Conservation (phyloP, 92 coral and sea anemone species). For the Palythoa caribaeorum region DNA sequence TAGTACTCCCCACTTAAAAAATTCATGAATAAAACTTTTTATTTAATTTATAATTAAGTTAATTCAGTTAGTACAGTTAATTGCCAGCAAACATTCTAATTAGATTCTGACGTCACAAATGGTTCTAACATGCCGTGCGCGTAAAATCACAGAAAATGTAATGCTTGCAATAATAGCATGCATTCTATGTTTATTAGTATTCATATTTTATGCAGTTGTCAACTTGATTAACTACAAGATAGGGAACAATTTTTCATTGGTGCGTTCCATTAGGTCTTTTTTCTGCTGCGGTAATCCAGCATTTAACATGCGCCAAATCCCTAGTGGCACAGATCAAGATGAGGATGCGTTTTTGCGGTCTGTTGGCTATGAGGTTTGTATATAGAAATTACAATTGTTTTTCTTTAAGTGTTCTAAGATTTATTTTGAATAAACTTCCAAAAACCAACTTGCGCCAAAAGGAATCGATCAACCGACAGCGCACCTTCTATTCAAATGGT, state of each 20-base stretch:
- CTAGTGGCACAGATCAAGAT: constrained; percentile 47
- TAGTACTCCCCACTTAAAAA: too few species aligned
- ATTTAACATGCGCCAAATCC: constrained; percentile 60
- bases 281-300: constrained; percentile 33
- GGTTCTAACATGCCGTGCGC: not conserved
- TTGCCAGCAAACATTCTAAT: not conserved
- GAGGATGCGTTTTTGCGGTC: constrained; percentile 33
- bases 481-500: too few species aligned
- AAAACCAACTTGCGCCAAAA: too few species aligned
- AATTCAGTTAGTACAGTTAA: not conserved
- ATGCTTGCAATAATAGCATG: constrained; percentile 38
- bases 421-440: too few species aligned
- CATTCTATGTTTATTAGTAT: constrained; percentile 15
- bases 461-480: too few species aligned
- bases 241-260: constrained; percentile 42
- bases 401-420: not conserved
- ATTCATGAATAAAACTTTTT: too few species aligned
- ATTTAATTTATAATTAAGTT: too few species aligned
- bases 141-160: constrained; percentile 13
- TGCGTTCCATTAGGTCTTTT: constrained; percentile 37
- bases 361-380: constrained; percentile 38
- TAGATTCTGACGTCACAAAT: constrained; percentile 23
- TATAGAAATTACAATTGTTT: not conserved
- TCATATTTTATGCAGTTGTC: constrained; percentile 17
- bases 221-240: constrained; percentile 40